Evolutionary conservation across 2,797 vertebrate species (phyloP).

Genomic region (Apogon hyalosoma): DNA sequence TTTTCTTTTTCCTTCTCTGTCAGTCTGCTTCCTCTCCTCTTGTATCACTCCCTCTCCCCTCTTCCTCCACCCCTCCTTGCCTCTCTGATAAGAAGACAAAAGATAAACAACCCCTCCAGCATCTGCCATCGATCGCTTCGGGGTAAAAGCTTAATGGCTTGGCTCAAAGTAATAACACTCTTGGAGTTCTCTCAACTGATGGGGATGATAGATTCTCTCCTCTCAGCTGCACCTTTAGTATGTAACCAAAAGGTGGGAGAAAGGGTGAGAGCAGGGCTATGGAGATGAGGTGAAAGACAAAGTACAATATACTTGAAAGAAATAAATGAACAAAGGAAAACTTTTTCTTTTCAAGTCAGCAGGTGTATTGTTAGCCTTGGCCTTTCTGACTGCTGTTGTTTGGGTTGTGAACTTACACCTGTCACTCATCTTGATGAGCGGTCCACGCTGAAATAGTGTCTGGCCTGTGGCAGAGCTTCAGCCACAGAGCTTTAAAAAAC

Average conservation of each 20-base stretch:
- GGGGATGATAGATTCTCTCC: conserved; percentile 71
- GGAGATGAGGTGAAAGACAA: conserved; percentile 23
- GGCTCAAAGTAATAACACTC: conserved; percentile 80
- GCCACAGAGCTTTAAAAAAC: background rate
- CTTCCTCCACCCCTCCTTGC: conserved; percentile 44
- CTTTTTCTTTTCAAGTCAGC: conserved; percentile 6
- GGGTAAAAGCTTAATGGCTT: conserved; percentile 80
- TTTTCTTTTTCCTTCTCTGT: conserved; percentile 19
- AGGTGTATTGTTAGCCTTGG: conserved; percentile 8
- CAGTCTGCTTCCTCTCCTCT: conserved; percentile 28
- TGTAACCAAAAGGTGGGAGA: conserved; percentile 33
- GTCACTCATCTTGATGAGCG: conserved; percentile 41
- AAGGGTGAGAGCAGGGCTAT: conserved; percentile 19
- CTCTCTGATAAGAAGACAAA: conserved; percentile 81
- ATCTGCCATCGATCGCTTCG: conserved; percentile 77
- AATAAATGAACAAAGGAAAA: conserved; percentile 14
- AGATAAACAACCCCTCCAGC: conserved; percentile 80
- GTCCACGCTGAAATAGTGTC: conserved; percentile 6
- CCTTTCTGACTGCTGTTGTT: conserved; percentile 19
- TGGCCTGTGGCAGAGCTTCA: background rate
- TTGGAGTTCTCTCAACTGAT: conserved; percentile 73
- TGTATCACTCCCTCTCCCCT: conserved; percentile 17
- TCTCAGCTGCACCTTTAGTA: conserved; percentile 38
- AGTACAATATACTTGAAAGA: conserved; percentile 22
- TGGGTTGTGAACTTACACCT: conserved; percentile 13